A percentile compares a stretch with the other conserved stretches of the same genome.
phyloP scores from a whole-genome alignment of 2,797 vertebrate species.

The Myiothlypis coronata region DNA sequence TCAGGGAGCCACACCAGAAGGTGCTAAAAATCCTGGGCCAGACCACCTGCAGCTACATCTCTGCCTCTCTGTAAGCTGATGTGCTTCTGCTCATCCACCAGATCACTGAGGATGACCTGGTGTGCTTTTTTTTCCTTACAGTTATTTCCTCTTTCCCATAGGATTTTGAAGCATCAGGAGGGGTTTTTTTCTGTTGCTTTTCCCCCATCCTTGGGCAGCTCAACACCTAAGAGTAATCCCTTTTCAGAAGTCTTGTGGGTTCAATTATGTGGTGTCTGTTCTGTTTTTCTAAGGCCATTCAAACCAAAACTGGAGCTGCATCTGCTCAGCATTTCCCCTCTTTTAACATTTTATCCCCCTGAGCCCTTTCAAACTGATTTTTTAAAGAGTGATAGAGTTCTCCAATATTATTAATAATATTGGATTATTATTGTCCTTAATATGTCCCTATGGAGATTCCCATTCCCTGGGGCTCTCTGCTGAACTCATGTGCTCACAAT shows the following conservation, averaged over 20 bases:
- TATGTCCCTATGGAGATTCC: background rate
- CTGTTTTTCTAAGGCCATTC: background rate
- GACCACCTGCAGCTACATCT: background rate
- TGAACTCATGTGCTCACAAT: conserved; percentile 18
- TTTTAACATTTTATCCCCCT: background rate
- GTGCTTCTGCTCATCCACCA: background rate
- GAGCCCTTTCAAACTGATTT: background rate
- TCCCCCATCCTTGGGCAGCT: background rate
- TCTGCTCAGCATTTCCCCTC: background rate
- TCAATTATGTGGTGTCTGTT: background rate
- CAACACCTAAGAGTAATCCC: background rate
- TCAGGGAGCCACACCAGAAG: background rate
- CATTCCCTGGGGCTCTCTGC: background rate
- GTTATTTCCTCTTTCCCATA: background rate
- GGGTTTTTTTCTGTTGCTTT: background rate
- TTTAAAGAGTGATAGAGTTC: background rate
- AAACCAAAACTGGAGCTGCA: background rate
- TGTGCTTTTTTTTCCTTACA: background rate
- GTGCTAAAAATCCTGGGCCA: background rate
- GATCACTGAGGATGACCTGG: background rate
- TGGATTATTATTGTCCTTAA: background rate
- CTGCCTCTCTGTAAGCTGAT: background rate
- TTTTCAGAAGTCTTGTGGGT: background rate
- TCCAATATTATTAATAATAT: background rate
- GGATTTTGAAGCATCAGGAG: background rate